Evolutionary conservation across 2,113 vertebrate genomes (phyloP), one percentile per base, ranked within the genome.

Genomic region (Recurvirostra avosetta): DNA sequence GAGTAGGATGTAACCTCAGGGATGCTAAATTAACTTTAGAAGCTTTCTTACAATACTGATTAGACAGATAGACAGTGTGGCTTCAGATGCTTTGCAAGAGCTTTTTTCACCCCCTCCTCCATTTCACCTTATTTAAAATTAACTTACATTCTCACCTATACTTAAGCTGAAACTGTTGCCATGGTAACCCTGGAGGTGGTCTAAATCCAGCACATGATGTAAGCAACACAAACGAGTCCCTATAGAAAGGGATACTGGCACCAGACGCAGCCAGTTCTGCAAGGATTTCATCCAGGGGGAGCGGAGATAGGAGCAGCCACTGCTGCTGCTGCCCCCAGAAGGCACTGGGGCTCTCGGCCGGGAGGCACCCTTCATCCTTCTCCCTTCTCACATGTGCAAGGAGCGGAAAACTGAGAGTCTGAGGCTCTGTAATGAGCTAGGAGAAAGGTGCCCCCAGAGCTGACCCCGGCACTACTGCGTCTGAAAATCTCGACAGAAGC

Each of bases 91-190:
- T 92, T 95, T 90, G 45, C 18, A 68, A 86, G 88, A 86, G 80
- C 40, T 75, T 95, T 92, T 73, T 47, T 89, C 80, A 52, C 40
- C 32, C 85, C 74, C 71, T 78, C 76, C 72, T 92, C 95, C 73
- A 89, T 77, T 95, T 95, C 89, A 95, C 77, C 82, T 94, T 83
- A 96, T 94, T 97, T 97, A 97, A 98, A 97, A 97, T 97, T 97
- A 98, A 98, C 95, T 98, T 97, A 89, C 26, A 95, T 94, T 97
- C 91, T 97, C 97, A 98, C 97, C 92, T 96, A 98, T 92, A 85
- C 74, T 97, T 97, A 97, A 97, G 96, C 76, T 96, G 97, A 95
- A 96, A 87, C 43, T 49, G 81, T 98, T 95, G 62, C 98, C 88
- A 96, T 96, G 92, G 97, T 92, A 97, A 98, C 94, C 9, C 45